Percentiles rank a stretch among this genome's conserved stretches.
These are phyloP conservation scores for Polypterus bichir DNA, from an alignment of 2,113 vertebrate genomes.

Conservation along the genomic window DNA sequence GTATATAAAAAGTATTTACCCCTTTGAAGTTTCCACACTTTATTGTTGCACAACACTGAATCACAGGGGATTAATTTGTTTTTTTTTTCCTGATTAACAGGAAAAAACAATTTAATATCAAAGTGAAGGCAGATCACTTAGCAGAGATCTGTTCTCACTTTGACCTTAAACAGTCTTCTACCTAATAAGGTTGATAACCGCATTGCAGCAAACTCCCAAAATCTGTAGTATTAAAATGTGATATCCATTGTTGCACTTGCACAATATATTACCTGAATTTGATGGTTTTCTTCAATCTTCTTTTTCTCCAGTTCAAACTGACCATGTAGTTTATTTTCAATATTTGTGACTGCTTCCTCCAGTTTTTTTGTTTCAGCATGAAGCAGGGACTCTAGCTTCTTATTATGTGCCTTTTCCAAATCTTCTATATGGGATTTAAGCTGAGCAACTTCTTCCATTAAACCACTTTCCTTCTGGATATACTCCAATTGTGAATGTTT, in stretches of 20 bases:
- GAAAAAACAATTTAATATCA: too few relatives aligned
- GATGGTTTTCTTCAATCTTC: conserved; percentile 32
- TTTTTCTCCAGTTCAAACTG: conserved; percentile 34
- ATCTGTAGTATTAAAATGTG: neutral
- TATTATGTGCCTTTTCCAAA: conserved; percentile 27
- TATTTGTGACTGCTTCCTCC: conserved; percentile 28
- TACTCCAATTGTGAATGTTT: conserved; percentile 48
- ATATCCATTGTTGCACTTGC: conserved; percentile 11
- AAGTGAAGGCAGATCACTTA: too few relatives aligned
- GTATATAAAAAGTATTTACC: too few relatives aligned
- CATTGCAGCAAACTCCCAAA: neutral
- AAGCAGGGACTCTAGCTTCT: conserved; percentile 29
- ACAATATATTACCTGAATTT: conserved; percentile 35
- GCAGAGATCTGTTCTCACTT: too few relatives aligned
- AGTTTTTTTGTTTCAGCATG: conserved; percentile 29
- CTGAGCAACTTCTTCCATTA: conserved; percentile 31
- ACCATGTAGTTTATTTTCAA: conserved; percentile 20
- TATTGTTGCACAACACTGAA: too few relatives aligned
- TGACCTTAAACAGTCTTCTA: too few relatives aligned
- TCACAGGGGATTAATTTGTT: too few relatives aligned
- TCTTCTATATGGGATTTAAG: conserved; percentile 31
- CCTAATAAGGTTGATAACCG: too few relatives aligned
- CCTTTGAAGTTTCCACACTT: too few relatives aligned
- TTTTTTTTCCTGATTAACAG: too few relatives aligned
- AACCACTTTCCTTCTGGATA: conserved; percentile 32